Percentiles rank a stretch among this genome's conserved stretches.
Conservation (phyloP, 2,797 vertebrate genomes). For the Oreochromis mossambicus region DNA sequence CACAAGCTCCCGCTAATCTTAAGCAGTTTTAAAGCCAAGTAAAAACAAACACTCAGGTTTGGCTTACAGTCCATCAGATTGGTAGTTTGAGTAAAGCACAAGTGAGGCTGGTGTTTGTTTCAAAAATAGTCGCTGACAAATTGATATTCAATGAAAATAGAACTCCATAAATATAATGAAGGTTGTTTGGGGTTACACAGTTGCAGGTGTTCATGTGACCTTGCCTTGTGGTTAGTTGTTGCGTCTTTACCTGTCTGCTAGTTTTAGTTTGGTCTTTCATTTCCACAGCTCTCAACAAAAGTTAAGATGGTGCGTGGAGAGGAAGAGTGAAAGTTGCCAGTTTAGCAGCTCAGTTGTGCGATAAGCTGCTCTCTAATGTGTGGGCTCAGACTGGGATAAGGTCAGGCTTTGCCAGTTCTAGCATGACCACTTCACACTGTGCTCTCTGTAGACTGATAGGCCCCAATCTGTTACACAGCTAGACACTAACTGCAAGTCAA, state of each 20-base stretch:
- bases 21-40: slow-evolving; percentile 13
- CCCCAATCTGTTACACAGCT: slow-evolving; percentile 63
- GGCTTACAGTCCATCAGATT: neutral
- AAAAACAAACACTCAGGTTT: slow-evolving; percentile 42
- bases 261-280: neutral
- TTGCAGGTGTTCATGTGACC: neutral
- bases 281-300: neutral
- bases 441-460: slow-evolving; percentile 8
- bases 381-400: slow-evolving; percentile 35
- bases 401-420: slow-evolving; percentile 35
- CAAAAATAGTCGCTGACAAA: neutral
- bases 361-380: slow-evolving; percentile 38
- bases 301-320: neutral
- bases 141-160: neutral
- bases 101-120: neutral
- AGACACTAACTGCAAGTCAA: slow-evolving; percentile 31
- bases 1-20: slow-evolving; percentile 22
- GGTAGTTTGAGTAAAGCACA: neutral
- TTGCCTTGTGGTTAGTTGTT: neutral
- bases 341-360: neutral
- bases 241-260: neutral
- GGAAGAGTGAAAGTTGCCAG: slow-evolving; percentile 19
- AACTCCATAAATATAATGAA: neutral
- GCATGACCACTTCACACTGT: slow-evolving; percentile 42
- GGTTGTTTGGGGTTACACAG: neutral